A percentile compares a stretch with the other conserved stretches of the same genome.
phyloP scores from a whole-genome alignment of 2,113 vertebrate species.

The Rhinolophus ferrumequinum region DNA sequence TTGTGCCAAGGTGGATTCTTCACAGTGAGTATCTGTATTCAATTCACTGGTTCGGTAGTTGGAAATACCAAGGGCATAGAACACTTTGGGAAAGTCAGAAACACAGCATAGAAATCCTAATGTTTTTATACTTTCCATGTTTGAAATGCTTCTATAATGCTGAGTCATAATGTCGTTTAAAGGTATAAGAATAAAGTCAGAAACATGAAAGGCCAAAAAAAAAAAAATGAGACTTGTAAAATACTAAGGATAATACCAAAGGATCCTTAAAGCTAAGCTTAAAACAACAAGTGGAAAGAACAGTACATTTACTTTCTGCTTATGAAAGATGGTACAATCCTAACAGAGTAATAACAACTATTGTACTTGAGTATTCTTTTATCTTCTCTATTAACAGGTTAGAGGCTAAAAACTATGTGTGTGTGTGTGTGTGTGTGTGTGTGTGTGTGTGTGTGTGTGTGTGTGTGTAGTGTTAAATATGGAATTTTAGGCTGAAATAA shows the following conservation, averaged over 20 bases:
- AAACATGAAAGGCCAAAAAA: slow-evolving; percentile 22
- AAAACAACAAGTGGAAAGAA: not conserved
- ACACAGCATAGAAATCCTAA: not conserved
- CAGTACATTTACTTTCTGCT: not conserved
- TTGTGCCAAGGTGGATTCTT: slow-evolving; percentile 5
- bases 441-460: no score
- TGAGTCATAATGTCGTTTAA: not conserved
- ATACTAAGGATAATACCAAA: not conserved
- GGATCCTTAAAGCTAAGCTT: not conserved
- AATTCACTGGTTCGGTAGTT: not conserved
- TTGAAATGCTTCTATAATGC: slow-evolving; percentile 6
- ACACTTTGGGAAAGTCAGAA: not conserved
- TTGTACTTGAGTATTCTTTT: not conserved
- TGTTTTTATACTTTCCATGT: not conserved
- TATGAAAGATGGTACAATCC: not conserved
- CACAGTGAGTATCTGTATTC: slow-evolving; percentile 37
- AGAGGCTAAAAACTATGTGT: not conserved
- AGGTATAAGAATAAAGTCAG: slow-evolving; percentile 1
- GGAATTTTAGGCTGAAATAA: slow-evolving; percentile 4
- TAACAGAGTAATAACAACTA: not conserved
- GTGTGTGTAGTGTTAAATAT: not conserved
- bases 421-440: no score
- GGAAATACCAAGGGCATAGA: not conserved
- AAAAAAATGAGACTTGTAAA: not conserved
- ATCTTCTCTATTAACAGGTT: not conserved